Conservation (phyloP, 1,140 invertebrate genomes). For the Chelonus insularis region DNA sequence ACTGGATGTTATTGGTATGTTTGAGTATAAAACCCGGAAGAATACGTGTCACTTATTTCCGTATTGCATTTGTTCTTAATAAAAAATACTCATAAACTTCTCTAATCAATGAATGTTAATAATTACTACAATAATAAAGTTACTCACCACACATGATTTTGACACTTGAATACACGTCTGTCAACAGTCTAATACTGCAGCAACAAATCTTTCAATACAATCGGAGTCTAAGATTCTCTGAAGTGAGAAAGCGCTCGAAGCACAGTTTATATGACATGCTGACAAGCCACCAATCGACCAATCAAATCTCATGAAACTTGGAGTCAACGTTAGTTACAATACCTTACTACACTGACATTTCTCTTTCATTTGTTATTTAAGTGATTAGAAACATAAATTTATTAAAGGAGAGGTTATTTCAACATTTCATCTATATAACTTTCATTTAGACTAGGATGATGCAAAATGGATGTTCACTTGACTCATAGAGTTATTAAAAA, state of each 20-base stretch:
- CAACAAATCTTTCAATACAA: background rate
- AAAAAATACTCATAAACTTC: too few species aligned
- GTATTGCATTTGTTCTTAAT: too few species aligned
- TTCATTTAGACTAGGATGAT: background rate
- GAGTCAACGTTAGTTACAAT: background rate
- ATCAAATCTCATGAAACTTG: background rate
- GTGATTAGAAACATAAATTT: background rate
- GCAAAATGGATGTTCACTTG: background rate
- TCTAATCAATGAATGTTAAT: background rate
- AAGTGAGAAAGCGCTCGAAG: slow-evolving; percentile 13
- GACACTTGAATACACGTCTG: slow-evolving; percentile 1
- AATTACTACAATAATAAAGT: background rate
- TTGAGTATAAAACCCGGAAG: too few species aligned
- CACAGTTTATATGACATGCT: slow-evolving; percentile 32
- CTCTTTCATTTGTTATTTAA: background rate
- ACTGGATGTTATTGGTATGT: too few species aligned
- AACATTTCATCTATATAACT: background rate
- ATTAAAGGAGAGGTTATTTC: background rate
- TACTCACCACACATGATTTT: slow-evolving; percentile 23
- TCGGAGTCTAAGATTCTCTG: background rate
- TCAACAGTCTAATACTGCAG: background rate
- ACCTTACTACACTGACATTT: too few species aligned
- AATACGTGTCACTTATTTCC: too few species aligned
- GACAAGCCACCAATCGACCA: background rate
- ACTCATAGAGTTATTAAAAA: background rate